These are phyloP conservation scores for Melanostoma scalare DNA, from an alignment of 2,888 invertebrate species.

Conservation along the genomic window DNA sequence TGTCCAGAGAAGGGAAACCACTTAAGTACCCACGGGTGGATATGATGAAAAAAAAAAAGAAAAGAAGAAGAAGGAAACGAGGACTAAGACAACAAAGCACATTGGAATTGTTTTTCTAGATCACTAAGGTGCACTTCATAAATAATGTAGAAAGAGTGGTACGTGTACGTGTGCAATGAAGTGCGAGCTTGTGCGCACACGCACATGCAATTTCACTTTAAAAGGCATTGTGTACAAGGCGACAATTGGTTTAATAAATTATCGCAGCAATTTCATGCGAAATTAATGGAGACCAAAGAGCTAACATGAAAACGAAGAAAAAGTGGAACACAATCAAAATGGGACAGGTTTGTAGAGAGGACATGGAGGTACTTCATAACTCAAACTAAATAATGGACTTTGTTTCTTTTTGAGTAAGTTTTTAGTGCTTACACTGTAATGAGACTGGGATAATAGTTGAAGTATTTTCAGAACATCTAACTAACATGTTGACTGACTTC, in stretches of 20 bases:
- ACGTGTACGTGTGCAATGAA: constrained; percentile 31
- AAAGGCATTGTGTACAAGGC: constrained; percentile 49
- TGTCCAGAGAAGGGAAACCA: constrained; percentile 36
- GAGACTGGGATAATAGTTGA: too few relatives aligned
- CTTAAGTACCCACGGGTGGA: constrained; percentile 23
- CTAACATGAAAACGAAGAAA: constrained; percentile 44
- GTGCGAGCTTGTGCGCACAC: constrained; percentile 41
- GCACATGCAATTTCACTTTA: constrained; percentile 43
- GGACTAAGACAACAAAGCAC: constrained; percentile 2
- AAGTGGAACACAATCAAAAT: constrained; percentile 62
- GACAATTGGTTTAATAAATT: constrained; percentile 72
- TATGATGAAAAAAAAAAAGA: background rate
- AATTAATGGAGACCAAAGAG: constrained; percentile 45
- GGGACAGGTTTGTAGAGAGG: constrained; percentile 6
- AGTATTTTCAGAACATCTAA: too few relatives aligned
- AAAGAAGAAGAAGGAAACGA: background rate
- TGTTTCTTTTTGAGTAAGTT: too few relatives aligned
- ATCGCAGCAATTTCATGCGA: constrained; percentile 71
- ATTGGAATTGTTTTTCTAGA: constrained; percentile 66
- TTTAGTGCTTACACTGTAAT: too few relatives aligned
- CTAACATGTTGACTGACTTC: too few relatives aligned
- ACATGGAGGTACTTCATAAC: background rate
- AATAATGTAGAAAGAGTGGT: constrained; percentile 45
- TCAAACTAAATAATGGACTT: too few relatives aligned
- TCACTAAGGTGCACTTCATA: constrained; percentile 69